Conservation (phyloP, 1,140 invertebrate genomes). For the Branchinecta lynchi region DNA sequence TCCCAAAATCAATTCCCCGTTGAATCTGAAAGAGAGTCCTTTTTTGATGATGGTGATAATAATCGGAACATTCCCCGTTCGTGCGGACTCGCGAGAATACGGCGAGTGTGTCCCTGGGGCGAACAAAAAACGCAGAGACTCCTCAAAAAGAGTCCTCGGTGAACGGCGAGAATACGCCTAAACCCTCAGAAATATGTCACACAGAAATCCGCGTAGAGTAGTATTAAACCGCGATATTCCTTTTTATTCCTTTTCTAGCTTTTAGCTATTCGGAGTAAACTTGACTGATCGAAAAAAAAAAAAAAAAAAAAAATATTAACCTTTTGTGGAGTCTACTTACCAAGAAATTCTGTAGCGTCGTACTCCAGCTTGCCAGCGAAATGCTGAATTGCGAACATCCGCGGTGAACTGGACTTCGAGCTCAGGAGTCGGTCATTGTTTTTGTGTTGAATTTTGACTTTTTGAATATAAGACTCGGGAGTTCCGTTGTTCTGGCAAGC, state of each 20-base stretch:
- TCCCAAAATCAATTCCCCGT: no score
- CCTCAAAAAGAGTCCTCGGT: no score
- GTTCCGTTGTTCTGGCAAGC: constrained; percentile 73
- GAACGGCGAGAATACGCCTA: no score
- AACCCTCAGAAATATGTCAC: no score
- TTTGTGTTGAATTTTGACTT: constrained; percentile 68
- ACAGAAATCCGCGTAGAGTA: neutral
- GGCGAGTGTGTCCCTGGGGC: no score
- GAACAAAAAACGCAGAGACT: no score
- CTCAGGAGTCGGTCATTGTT: constrained; percentile 53
- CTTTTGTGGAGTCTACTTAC: constrained; percentile 30
- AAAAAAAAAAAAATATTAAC: constrained; percentile 16
- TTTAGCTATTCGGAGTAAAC: no score
- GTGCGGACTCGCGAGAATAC: no score
- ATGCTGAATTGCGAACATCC: constrained; percentile 79
- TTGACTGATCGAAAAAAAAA: no score
- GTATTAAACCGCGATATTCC: neutral
- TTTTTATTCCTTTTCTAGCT: neutral
- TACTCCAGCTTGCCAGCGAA: constrained; percentile 78
- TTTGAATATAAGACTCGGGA: constrained; percentile 71
- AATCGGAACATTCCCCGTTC: no score
- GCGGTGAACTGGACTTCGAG: constrained; percentile 31
- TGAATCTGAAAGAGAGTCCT: no score
- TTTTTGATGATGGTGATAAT: no score
- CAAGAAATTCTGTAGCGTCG: constrained; percentile 70